Conservation (phyloP, 1,140 invertebrate species). For the Drosophila parabipectinata region DNA sequence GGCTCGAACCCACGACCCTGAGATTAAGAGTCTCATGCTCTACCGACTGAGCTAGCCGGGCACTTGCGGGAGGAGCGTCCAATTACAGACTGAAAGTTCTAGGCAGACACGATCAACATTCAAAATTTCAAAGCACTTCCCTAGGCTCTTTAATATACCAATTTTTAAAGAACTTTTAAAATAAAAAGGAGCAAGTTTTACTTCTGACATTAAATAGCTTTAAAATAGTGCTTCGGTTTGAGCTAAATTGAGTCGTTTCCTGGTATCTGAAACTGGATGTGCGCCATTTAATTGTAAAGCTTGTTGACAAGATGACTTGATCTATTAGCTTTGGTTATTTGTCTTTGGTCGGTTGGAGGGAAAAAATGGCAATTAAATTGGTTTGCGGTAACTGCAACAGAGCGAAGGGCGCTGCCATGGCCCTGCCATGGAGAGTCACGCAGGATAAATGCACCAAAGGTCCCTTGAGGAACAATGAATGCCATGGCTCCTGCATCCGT, state of each 20-base stretch:
- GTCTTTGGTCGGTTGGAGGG: constrained; percentile 48
- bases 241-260: constrained; percentile 25
- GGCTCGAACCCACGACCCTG: constrained; percentile 96
- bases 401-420: constrained; percentile 21
- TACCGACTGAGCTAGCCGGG: constrained; percentile 95
- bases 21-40: constrained; percentile 97
- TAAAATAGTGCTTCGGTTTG: not conserved
- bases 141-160: not conserved
- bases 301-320: constrained; percentile 79
- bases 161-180: not conserved
- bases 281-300: constrained; percentile 67
- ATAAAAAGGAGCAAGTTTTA: not conserved
- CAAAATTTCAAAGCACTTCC: not conserved
- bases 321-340: constrained; percentile 79
- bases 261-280: constrained; percentile 35
- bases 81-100: not conserved
- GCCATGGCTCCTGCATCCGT: constrained; percentile 17
- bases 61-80: constrained; percentile 47
- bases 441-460: constrained; percentile 47
- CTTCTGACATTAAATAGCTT: not conserved
- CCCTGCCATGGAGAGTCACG: constrained; percentile 54
- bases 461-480: constrained; percentile 49
- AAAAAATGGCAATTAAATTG: constrained; percentile 76
- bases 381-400: not conserved
- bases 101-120: not conserved